Evolutionary conservation across 2,888 invertebrate species (phyloP).

Genomic region (Eupithecia dodoneata): DNA sequence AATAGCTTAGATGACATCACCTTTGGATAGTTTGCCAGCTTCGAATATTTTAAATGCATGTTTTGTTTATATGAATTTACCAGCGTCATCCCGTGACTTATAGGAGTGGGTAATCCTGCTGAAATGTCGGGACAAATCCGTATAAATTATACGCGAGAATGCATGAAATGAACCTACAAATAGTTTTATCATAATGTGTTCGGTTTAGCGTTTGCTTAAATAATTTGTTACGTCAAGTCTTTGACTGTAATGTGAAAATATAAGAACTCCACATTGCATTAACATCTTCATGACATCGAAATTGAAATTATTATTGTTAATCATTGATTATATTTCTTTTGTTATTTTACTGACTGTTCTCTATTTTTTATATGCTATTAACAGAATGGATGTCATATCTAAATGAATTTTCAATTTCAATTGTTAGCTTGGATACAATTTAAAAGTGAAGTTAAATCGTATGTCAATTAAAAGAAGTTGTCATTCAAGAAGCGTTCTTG

Average conservation of each 20-base stretch:
- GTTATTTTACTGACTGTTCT: too few species aligned
- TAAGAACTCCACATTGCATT: too few species aligned
- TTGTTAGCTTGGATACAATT: too few species aligned
- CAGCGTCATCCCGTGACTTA: background rate
- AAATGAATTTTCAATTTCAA: too few species aligned
- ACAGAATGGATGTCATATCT: too few species aligned
- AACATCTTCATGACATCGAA: too few species aligned
- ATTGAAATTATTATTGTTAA: too few species aligned
- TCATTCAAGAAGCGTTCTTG: constrained; percentile 12
- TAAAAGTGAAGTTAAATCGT: background rate
- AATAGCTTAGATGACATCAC: constrained; percentile 2
- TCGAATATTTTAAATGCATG: background rate
- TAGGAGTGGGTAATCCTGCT: background rate
- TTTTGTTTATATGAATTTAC: background rate
- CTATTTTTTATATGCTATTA: too few species aligned
- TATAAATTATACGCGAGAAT: background rate
- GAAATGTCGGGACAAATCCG: background rate
- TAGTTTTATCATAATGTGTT: background rate
- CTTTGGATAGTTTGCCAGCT: background rate
- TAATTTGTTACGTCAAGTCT: too few species aligned
- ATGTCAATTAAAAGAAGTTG: background rate
- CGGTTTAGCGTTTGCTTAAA: background rate
- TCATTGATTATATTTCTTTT: too few species aligned
- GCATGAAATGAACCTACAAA: too few species aligned
- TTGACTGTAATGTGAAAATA: too few species aligned